phyloP scores from a whole-genome alignment of 1,140 invertebrate species.

The Eumeta japonica region DNA sequence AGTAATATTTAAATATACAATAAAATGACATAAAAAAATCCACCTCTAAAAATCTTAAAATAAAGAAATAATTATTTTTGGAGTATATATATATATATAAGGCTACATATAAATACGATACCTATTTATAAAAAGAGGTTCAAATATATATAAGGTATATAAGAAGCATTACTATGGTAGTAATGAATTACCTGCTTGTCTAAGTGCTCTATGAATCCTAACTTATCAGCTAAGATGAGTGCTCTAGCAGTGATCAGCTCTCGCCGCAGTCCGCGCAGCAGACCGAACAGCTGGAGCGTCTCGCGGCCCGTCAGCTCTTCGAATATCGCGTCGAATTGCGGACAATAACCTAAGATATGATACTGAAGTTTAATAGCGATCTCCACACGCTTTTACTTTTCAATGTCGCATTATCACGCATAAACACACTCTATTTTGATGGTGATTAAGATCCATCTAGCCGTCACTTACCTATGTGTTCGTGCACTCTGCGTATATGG shows the following conservation, averaged over 20 bases:
- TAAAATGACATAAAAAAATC: not conserved
- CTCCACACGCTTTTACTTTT: constrained; percentile 5
- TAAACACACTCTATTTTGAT: not conserved
- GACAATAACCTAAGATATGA: constrained; percentile 64
- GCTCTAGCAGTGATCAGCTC: constrained; percentile 15
- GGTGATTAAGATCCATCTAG: not conserved
- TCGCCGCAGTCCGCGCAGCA: constrained; percentile 64
- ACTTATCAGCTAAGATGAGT: constrained; percentile 28
- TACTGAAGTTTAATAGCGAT: constrained; percentile 2
- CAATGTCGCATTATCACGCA: not conserved
- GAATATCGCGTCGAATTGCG: constrained; percentile 75
- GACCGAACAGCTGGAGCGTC: constrained; percentile 67
- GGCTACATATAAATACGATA: too few relatives aligned
- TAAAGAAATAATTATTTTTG: too few relatives aligned
- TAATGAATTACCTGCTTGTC: constrained; percentile 48
- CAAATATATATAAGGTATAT: not conserved
- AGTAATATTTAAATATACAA: not conserved
- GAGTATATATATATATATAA: too few relatives aligned
- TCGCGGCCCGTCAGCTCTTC: constrained; percentile 73
- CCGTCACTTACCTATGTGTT: constrained; percentile 41
- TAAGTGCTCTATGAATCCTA: constrained; percentile 57
- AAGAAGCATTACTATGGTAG: not conserved
- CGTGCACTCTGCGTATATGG: constrained; percentile 59
- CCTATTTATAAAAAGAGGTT: too few relatives aligned
- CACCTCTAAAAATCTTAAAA: not conserved